Percentiles rank a stretch among this genome's conserved stretches.
Evolutionary conservation across 2,797 vertebrate species (phyloP).

Genomic region (Anabacerthia variegaticeps): DNA sequence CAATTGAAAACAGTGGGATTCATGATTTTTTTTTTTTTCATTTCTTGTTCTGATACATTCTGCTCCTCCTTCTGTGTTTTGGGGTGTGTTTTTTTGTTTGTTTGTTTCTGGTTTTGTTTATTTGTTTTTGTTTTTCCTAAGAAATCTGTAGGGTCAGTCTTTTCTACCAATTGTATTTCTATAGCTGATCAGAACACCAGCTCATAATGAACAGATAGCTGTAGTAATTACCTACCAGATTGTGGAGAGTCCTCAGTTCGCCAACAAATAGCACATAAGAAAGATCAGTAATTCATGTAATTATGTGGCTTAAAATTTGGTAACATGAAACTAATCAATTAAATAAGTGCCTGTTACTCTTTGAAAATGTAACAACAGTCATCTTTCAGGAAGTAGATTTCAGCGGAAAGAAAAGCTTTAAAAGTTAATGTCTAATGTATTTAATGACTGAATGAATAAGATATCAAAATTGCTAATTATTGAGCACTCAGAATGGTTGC

Average conservation of each 20-base stretch:
- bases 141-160: not conserved
- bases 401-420: not conserved
- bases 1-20: not conserved
- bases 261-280: not conserved
- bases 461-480: not conserved
- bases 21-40: not conserved
- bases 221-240: not conserved
- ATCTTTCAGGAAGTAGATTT: not conserved
- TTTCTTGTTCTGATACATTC: not conserved
- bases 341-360: not conserved
- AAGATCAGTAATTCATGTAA: not conserved
- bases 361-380: not conserved
- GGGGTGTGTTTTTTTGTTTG: no score
- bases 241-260: not conserved
- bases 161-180: not conserved
- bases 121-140: rapidly evolving
- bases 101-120: no score
- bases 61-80: not conserved
- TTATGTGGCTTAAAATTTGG: not conserved
- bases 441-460: not conserved
- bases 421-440: not conserved
- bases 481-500: not conserved
- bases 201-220: not conserved
- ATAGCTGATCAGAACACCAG: not conserved
- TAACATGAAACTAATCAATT: not conserved